Conservation (phyloP, 2,113 vertebrate species). For the Vulpes vulpes region DNA sequence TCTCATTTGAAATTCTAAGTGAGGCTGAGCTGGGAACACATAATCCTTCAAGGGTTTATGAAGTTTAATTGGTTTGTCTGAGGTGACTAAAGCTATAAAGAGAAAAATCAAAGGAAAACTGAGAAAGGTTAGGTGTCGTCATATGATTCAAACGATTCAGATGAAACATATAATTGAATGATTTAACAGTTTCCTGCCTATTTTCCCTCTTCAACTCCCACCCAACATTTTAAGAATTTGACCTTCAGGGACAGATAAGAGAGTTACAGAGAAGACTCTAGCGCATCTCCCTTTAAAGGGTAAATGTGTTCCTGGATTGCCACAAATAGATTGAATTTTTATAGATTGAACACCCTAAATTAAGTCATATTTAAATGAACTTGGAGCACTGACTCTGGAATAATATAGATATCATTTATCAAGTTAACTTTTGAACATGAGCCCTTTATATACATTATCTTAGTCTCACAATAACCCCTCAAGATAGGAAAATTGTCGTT, state of each 20-base stretch:
- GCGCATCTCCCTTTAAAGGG: slow-evolving; percentile 3
- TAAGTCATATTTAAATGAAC: slow-evolving; percentile 44
- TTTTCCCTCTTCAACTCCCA: background rate
- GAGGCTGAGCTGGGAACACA: slow-evolving; percentile 17
- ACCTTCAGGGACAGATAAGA: slow-evolving; percentile 20
- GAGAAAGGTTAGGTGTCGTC: slow-evolving; percentile 60
- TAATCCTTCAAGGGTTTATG: slow-evolving; percentile 65
- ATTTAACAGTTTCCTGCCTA: slow-evolving; percentile 53
- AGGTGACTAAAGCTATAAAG: slow-evolving; percentile 43
- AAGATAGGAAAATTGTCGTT: slow-evolving; percentile 40
- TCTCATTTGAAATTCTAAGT: slow-evolving; percentile 80
- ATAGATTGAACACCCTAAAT: background rate
- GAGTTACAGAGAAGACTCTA: background rate
- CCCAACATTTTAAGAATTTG: slow-evolving; percentile 15
- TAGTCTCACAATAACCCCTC: background rate
- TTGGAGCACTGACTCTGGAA: background rate
- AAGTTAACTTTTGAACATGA: background rate
- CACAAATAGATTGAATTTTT: slow-evolving; percentile 34
- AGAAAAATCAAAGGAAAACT: slow-evolving; percentile 69
- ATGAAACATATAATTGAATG: slow-evolving; percentile 57
- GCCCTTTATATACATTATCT: background rate
- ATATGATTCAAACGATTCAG: slow-evolving; percentile 51
- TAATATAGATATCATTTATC: slow-evolving; percentile 16
- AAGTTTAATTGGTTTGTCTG: slow-evolving; percentile 72
- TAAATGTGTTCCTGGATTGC: background rate